A percentile compares a stretch with the other conserved stretches of the same genome.
These are phyloP conservation scores for Aphodius granarius DNA, from an alignment of 2,888 invertebrate genomes.

Conservation along the genomic window DNA sequence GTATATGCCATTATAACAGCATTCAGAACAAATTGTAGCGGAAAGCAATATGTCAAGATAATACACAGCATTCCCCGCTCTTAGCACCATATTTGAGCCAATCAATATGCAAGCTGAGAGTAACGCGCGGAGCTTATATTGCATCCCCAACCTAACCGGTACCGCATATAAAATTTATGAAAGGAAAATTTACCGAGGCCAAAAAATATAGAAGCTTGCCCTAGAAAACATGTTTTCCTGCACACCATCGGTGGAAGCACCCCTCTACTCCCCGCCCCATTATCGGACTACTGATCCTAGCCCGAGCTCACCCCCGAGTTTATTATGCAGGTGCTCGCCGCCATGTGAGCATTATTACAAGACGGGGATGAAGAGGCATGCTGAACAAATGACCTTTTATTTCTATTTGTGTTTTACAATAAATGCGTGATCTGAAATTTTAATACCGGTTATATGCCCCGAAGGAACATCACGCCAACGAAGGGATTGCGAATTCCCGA, in stretches of 20 bases:
- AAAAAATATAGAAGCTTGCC: constrained; percentile 31
- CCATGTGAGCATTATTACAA: constrained; percentile 26
- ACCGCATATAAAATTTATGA: constrained; percentile 46
- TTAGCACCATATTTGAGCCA: constrained; percentile 10
- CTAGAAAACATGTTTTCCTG: constrained; percentile 36
- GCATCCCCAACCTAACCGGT: constrained; percentile 38
- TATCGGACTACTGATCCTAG: constrained; percentile 6
- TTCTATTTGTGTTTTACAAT: constrained; percentile 22
- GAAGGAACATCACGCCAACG: neutral
- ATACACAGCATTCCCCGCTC: neutral
- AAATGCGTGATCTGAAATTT: constrained; percentile 24
- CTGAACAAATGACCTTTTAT: constrained; percentile 20
- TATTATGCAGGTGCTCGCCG: constrained; percentile 34
- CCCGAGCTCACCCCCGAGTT: constrained; percentile 21
- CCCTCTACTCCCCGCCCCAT: neutral
- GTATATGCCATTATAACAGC: neutral
- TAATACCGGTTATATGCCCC: neutral
- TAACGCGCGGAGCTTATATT: constrained; percentile 38
- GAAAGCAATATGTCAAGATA: neutral
- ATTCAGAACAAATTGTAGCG: neutral
- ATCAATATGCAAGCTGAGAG: constrained; percentile 37
- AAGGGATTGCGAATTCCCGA: neutral
- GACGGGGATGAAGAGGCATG: constrained; percentile 2
- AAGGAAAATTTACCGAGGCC: constrained; percentile 41
- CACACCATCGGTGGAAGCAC: neutral